Base-by-base conservation (phyloP, 2,888 invertebrate species). In the Linyphia triangularis region DNA sequence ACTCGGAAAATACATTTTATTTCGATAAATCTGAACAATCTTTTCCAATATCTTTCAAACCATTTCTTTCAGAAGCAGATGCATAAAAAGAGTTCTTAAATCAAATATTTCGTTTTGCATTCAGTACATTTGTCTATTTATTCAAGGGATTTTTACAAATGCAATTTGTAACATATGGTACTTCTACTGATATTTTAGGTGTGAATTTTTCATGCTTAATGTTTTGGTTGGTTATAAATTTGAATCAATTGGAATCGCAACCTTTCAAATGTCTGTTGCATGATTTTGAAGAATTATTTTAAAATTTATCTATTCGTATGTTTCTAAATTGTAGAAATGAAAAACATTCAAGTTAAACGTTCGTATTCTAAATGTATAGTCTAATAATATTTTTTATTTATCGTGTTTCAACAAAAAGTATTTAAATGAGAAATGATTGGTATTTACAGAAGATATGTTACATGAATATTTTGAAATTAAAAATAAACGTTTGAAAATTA, bases 11-110 rank as follows among this genome's bases (percentile, higher is more conserved):
- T 16, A 26, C 30, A 13, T 51, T 30, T 43, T 67, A 33, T 51
- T 30, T 9, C 67, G 51, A 67, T 79, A 79, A 51, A 79, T 79
- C 33, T 30, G 67, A 79, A 43, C 43, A 79, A 67, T 79, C 67
- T 22, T 67, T 67, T 67, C 51, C 67, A 51, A 79, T 79, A 79
- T 67, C 63, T 51, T 26, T 30, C 67, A 51, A 67, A 79, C 51
- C 65, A 67, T 51, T 67, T 51, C n/a, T 67, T 65, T 79, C 67
- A 51, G 51, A 79, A 40, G 6, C 79, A 67, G 79, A 51, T 24
- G 16, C 30, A 30, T 16, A 73, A 73, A 73, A 73, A 28, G 73
- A 19, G 9, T 26, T 40, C 24, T n/a, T n/a, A 40, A 77, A 63
- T 61, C 77, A 77, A 63, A 37, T 59, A 73, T 73, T 73, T 73